Conservation (phyloP, 2,797 vertebrate genomes). For the Caiman crocodilus region DNA sequence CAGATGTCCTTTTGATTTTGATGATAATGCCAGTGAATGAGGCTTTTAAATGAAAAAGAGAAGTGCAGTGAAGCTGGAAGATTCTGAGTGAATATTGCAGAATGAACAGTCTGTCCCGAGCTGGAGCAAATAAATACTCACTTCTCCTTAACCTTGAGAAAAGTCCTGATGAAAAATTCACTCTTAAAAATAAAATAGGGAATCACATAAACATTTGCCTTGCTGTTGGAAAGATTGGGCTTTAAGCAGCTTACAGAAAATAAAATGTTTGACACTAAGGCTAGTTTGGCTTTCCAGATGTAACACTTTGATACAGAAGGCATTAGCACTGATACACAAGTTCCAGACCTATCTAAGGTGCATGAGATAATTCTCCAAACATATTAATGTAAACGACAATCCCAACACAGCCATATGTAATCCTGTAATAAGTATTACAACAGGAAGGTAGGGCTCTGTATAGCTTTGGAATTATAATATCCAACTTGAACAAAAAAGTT, state of each 20-base stretch:
- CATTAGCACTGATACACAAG: neutral
- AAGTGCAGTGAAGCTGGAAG: neutral
- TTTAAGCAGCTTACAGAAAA: neutral
- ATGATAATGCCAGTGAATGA: neutral
- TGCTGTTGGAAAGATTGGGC: neutral
- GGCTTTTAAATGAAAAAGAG: neutral
- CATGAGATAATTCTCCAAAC: neutral
- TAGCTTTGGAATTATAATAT: neutral
- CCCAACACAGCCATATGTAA: neutral
- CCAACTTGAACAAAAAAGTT: neutral
- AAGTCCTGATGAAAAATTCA: rapidly evolving
- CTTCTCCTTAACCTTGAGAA: neutral
- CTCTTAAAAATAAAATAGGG: neutral
- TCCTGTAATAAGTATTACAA: neutral
- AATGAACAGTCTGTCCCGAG: neutral
- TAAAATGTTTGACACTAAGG: neutral
- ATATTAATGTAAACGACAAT: neutral
- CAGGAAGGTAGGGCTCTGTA: neutral
- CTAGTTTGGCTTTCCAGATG: rapidly evolving
- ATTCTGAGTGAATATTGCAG: neutral
- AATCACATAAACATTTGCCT: neutral
- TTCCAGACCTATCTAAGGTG: neutral
- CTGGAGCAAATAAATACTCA: neutral
- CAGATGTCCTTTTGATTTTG: neutral
- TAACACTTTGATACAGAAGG: neutral